phyloP scores from a whole-genome alignment of 1,140 invertebrate genomes.

The Camponotus pennsylvanicus region DNA sequence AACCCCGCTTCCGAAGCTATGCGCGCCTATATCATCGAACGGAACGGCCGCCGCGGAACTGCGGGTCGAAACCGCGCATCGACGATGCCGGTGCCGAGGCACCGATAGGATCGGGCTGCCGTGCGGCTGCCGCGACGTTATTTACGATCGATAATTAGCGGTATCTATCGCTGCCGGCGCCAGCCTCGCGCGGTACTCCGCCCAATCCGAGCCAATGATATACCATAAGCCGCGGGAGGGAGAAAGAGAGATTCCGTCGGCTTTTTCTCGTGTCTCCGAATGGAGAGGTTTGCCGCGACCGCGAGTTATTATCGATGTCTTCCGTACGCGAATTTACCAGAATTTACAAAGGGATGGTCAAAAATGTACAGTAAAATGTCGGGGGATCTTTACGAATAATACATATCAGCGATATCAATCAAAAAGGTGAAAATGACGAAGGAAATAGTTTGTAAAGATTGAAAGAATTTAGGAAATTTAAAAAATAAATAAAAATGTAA shows the following conservation, averaged over 20 bases:
- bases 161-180: constrained; percentile 86
- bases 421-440: background rate
- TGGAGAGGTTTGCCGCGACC: constrained; percentile 23
- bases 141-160: constrained; percentile 87
- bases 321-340: background rate
- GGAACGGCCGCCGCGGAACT: constrained; percentile 53
- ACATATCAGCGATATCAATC: no score
- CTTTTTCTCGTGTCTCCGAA: constrained; percentile 41
- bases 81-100: constrained; percentile 53
- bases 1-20: constrained; percentile 69
- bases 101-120: constrained; percentile 78
- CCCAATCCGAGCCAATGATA: constrained; percentile 74
- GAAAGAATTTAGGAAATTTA: background rate
- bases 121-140: constrained; percentile 78
- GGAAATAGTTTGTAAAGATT: background rate
- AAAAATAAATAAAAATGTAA: background rate
- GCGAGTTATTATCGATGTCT: constrained; percentile 58
- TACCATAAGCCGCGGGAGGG: constrained; percentile 62
- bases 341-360: background rate
- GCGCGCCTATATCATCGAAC: constrained; percentile 75
- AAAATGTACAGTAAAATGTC: background rate
- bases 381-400: background rate
- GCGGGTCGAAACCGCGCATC: constrained; percentile 55
- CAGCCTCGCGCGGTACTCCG: constrained; percentile 79
- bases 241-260: constrained; percentile 22